These are phyloP conservation scores for Muscina levida DNA, from an alignment of 2,888 invertebrate species.

Conservation along the genomic window DNA sequence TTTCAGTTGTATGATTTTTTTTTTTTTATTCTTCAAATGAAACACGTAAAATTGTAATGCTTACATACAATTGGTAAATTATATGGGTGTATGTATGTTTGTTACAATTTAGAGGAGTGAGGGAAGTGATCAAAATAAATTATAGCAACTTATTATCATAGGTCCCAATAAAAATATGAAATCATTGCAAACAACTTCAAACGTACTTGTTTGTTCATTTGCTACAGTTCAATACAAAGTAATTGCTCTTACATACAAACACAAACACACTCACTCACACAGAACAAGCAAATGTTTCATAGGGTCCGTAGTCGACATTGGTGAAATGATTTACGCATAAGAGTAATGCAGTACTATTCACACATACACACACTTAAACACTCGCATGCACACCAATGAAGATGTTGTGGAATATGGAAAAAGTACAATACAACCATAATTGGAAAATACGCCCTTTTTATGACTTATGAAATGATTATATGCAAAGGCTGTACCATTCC, in stretches of 20 bases:
- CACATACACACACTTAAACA: neutral
- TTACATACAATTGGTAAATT: neutral
- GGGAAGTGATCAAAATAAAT: slow-evolving; percentile 34
- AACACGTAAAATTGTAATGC: slow-evolving; percentile 2
- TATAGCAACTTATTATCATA: slow-evolving; percentile 54
- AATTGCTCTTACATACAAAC: neutral
- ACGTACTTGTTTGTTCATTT: neutral
- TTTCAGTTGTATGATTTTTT: slow-evolving; percentile 9
- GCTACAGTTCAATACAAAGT: too few species aligned
- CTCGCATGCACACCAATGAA: too few species aligned
- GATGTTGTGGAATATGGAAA: too few species aligned
- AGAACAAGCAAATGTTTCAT: neutral
- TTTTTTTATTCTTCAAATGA: slow-evolving; percentile 6
- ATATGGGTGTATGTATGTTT: neutral
- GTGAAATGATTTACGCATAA: neutral
- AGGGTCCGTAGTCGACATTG: neutral
- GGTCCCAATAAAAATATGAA: slow-evolving; percentile 55
- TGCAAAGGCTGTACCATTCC: too few species aligned
- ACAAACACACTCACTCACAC: neutral
- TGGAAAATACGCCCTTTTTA: too few species aligned
- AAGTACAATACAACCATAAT: too few species aligned
- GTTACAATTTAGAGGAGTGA: neutral
- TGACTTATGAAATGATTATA: too few species aligned
- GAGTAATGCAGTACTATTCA: too few species aligned
- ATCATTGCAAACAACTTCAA: slow-evolving; percentile 1